phyloP scores from a whole-genome alignment of 2,888 invertebrate species.

The Metalampra italica region DNA sequence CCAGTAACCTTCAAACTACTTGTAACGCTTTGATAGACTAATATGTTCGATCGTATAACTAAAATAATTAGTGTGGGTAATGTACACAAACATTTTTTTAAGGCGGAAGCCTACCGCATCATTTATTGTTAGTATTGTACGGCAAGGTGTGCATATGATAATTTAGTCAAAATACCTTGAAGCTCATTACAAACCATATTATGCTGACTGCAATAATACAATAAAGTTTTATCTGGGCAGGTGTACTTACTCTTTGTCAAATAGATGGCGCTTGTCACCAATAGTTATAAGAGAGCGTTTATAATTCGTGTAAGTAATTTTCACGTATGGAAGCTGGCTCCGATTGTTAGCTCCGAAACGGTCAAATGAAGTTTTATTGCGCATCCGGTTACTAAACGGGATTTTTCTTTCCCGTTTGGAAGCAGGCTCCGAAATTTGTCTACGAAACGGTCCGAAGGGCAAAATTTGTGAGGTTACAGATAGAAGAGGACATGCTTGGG shows the following conservation, averaged over 20 bases:
- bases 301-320: too few relatives aligned
- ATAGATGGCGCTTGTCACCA: too few relatives aligned
- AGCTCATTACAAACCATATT: conserved; percentile 13
- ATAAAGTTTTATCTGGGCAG: not conserved
- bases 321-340: too few relatives aligned
- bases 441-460: too few relatives aligned
- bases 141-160: conserved; percentile 19
- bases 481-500: too few relatives aligned
- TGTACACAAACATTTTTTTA: conserved; percentile 28
- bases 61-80: conserved; percentile 12
- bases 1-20: conserved; percentile 55
- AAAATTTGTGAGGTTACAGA: too few relatives aligned
- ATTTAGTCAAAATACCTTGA: not conserved
- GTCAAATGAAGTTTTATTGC: too few relatives aligned
- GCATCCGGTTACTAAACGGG: too few relatives aligned
- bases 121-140: conserved; percentile 15
- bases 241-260: not conserved
- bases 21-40: conserved; percentile 9
- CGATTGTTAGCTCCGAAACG: too few relatives aligned
- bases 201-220: conserved; percentile 1
- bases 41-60: conserved; percentile 14
- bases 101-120: conserved; percentile 32
- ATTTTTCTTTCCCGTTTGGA: too few relatives aligned
- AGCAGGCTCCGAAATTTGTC: too few relatives aligned
- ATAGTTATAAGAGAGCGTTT: too few relatives aligned